Conservation (phyloP, 2,797 vertebrate species). For the Pseudomugil tenellus region DNA sequence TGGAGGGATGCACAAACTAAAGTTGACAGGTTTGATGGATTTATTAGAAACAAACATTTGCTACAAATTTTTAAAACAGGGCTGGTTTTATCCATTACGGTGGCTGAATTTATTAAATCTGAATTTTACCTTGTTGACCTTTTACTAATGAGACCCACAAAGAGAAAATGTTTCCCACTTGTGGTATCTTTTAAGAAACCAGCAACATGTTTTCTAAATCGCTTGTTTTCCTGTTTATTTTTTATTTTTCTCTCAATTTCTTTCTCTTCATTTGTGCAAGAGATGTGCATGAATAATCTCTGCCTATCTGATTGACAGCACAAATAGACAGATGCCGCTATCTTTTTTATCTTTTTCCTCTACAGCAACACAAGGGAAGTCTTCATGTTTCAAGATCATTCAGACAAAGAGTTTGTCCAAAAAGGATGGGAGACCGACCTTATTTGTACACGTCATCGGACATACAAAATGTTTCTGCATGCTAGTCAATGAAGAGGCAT, state of each 20-base stretch:
- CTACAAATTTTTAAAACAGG: constrained; percentile 8
- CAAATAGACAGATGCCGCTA: constrained; percentile 35
- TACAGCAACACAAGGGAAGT: not conserved
- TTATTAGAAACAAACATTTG: constrained; percentile 12
- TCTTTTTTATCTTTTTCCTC: constrained; percentile 32
- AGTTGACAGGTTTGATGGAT: constrained; percentile 39
- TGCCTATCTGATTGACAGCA: constrained; percentile 29
- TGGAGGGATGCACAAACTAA: constrained; percentile 18
- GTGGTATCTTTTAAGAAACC: constrained; percentile 9
- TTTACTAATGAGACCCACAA: not conserved
- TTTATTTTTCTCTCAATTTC: constrained; percentile 22
- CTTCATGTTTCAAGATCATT: constrained; percentile 14
- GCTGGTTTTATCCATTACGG: not conserved
- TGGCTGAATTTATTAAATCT: not conserved
- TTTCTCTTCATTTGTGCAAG: constrained; percentile 12
- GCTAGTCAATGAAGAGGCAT: too few species aligned
- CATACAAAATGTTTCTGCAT: too few species aligned
- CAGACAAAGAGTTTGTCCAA: constrained; percentile 8
- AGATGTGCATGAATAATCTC: constrained; percentile 45
- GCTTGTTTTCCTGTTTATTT: not conserved
- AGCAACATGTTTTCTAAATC: constrained; percentile 5
- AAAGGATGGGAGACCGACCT: not conserved
- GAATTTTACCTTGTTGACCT: constrained; percentile 6
- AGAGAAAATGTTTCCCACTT: constrained; percentile 1
- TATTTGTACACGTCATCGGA: too few species aligned